phyloP scores from a whole-genome alignment of 2,797 vertebrate genomes.

The Erethizon dorsatum region DNA sequence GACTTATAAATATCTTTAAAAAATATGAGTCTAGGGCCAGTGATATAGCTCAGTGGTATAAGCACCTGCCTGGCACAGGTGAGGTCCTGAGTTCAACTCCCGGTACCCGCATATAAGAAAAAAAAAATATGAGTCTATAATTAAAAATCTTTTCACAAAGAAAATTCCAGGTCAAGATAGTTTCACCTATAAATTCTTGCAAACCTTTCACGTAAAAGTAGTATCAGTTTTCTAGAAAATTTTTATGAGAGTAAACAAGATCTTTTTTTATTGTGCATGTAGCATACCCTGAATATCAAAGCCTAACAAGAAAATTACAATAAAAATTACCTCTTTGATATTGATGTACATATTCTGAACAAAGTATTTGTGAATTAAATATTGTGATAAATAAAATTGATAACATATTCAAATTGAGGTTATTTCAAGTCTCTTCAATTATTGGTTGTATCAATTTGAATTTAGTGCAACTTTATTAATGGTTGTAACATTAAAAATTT shows the following conservation, averaged over 20 bases:
- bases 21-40: not conserved
- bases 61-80: too few relatives aligned
- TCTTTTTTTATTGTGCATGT: conserved; percentile 10
- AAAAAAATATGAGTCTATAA: not conserved
- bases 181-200: not conserved
- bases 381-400: not conserved
- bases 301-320: not conserved
- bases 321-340: conserved; percentile 29
- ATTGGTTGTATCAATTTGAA: conserved; percentile 18
- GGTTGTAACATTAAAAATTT: conserved; percentile 2
- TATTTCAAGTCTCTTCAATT: not conserved
- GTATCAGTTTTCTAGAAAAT: conserved; percentile 20
- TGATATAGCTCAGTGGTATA: too few relatives aligned
- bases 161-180: not conserved
- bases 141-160: conserved; percentile 51
- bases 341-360: not conserved
- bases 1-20: not conserved
- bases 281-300: conserved; percentile 5
- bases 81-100: too few relatives aligned
- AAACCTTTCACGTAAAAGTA: conserved; percentile 17
- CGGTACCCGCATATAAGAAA: too few relatives aligned
- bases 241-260: not conserved
- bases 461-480: conserved; percentile 10
- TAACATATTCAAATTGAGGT: not conserved
- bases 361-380: conserved; percentile 52